phyloP scores from a whole-genome alignment of 2,113 vertebrate genomes.

The Shinisaurus crocodilurus region DNA sequence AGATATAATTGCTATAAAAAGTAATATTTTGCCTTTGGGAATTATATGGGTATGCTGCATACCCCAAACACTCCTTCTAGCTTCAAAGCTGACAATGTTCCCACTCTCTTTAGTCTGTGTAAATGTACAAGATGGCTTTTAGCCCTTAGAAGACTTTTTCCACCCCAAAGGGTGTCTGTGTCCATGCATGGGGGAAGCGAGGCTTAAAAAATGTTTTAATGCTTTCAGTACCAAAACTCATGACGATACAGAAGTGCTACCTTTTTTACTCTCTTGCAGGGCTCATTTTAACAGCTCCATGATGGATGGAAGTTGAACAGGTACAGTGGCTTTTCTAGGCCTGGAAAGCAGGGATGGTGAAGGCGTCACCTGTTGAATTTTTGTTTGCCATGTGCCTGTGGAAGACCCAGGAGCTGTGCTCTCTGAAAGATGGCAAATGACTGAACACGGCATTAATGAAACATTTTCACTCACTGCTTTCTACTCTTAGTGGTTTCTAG shows the following conservation, averaged over 20 bases:
- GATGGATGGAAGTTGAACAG: neutral
- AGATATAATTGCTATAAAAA: neutral
- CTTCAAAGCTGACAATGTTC: neutral
- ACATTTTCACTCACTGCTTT: neutral
- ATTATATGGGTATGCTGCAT: neutral
- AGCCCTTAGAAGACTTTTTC: slow-evolving; percentile 23
- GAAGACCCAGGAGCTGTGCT: neutral
- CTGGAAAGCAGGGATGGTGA: neutral
- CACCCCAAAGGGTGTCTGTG: neutral
- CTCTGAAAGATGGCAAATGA: neutral
- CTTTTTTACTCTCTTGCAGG: neutral
- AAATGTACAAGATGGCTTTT: slow-evolving; percentile 18
- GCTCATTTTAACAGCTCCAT: neutral
- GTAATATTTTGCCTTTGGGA: slow-evolving; percentile 13
- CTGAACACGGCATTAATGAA: neutral
- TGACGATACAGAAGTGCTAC: neutral
- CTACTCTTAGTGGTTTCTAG: neutral
- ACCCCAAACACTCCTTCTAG: neutral
- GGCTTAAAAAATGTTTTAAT: neutral
- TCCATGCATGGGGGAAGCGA: neutral
- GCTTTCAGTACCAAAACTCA: neutral
- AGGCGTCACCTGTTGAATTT: neutral
- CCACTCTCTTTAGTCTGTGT: neutral
- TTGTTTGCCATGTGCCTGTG: neutral
- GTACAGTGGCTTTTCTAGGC: neutral